Evolutionary conservation across 2,888 invertebrate species (phyloP), one percentile per base, ranked within the genome.

Genomic region (Callyntrura guangdongensis): DNA sequence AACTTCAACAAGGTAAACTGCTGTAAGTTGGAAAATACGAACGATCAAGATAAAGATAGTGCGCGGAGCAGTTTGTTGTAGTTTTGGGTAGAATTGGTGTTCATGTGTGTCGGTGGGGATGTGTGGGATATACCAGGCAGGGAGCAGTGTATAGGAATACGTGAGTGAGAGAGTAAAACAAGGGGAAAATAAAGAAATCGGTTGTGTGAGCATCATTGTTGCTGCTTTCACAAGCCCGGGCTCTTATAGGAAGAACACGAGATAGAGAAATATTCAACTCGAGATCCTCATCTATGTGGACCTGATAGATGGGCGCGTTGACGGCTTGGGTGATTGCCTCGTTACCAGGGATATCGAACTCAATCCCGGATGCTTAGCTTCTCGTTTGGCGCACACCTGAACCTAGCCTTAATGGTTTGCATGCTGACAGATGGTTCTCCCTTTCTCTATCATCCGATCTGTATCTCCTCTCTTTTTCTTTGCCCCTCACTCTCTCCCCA

Each of bases 251-350:
- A 81, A 25, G 69, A 81, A 22, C 53, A 79, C 14, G 22, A 84
- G 36, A 53, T 61, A 72, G 67, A 64, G 69, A 85, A 82, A 25
- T 17, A 74, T 85, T 77, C 74, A 53, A 64, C 27, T 14, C 49
- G 84, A 69, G 79, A 90, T 85, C 90, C 86, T 90, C 88, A 92
- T 93, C 93, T 93, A 92, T 77, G 87, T 85, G 72, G 89, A 91
- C 91, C 93, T 94, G 94, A 94, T 94, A 93, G 94, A 94, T 94
- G 94, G 93, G 93, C 91, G 91, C 90, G 94, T 94, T 94, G 94
- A 94, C 94, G 94, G 93, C 91, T 93, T 86, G 92, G 94, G 94
- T 94, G 93, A 94, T 94, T 94, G 94, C 94, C 94, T 94, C 94
- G 94, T 94, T 94, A 94, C 94, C 92, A 92, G 92, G 94, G 94